Conservation (phyloP, 2,888 invertebrate species). For the Sussaba pulchella region DNA sequence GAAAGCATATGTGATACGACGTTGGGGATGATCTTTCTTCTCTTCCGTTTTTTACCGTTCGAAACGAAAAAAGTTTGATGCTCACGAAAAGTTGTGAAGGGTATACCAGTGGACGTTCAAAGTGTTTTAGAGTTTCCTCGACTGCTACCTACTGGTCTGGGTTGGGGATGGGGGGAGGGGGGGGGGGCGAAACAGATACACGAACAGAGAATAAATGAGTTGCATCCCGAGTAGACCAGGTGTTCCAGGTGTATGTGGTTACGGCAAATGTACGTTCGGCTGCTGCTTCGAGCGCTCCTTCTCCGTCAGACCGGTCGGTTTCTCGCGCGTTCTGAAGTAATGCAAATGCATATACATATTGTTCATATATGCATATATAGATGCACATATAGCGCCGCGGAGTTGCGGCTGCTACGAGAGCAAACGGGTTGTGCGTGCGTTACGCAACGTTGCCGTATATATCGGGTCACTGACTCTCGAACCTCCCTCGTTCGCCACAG, state of each 20-base stretch:
- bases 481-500: conserved; percentile 21
- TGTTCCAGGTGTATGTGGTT: conserved; percentile 55
- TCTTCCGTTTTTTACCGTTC: background rate
- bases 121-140: too few species aligned
- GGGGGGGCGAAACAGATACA: conserved; percentile 44
- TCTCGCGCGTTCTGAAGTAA: too few species aligned
- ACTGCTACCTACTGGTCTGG: too few species aligned
- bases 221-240: conserved; percentile 41
- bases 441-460: conserved; percentile 55
- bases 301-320: too few species aligned
- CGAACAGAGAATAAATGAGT: conserved; percentile 20
- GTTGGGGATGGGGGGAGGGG: conserved; percentile 15
- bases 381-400: conserved; percentile 7
- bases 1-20: too few species aligned
- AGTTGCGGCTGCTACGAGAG: background rate
- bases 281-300: too few species aligned
- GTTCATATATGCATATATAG: background rate
- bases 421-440: conserved; percentile 36
- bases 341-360: conserved; percentile 12
- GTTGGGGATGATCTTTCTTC: too few species aligned
- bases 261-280: conserved; percentile 27
- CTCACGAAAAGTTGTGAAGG: too few species aligned
- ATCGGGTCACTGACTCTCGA: conserved; percentile 57
- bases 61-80: background rate
- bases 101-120: too few species aligned